Evolutionary conservation across 2,888 invertebrate genomes (phyloP), one percentile per base, ranked within the genome.

Genomic region (Venusia cambrica): DNA sequence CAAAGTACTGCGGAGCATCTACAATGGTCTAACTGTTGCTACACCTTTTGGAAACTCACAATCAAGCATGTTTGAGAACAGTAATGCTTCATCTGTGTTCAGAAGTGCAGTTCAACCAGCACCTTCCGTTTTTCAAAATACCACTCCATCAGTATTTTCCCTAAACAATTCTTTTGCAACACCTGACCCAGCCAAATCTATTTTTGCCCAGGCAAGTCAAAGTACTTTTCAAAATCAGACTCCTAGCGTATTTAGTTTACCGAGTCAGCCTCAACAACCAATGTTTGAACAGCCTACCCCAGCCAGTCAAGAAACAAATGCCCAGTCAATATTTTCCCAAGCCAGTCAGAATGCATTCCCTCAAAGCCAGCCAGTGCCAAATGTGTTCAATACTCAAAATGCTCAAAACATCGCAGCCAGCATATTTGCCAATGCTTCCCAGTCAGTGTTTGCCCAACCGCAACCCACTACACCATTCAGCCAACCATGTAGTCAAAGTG

Each of bases 181-280:
- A 36, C 51, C 51, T 16, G 34, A 51, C 28, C 43, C 54, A 11
- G 68, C 73, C 1, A 61, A 69, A 38, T 72, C 72, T 1, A 48
- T 76, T 19, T 73, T 77, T 44, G 63, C 76, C n/a, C 67, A 69
- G 38, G 76, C 76, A 1, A 63, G 40, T 4, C 73, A 76, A 29
- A 71, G 43, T 45, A 28, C 38, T n/a, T 56, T 57, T 31, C 41
- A 14, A 20, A 32, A 20, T 9, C 36, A 43, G 28, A 16, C 15
- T 15, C 17, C 41, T 4, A 29, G 21, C 8, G 19, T 37, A 4
- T 48, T 48, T 18, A 18, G 12, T 4, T 14, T n/a, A 2, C 33
- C 24, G 6, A 22, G 14, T 22, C 14, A 13, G 5, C 25, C 15
- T 13, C 38, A 29, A 4, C 26, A 22, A n/a, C 5, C 14, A 17